Base-by-base conservation (phyloP, 2,888 invertebrate genomes). In the Phragmatobia fuliginosa region DNA sequence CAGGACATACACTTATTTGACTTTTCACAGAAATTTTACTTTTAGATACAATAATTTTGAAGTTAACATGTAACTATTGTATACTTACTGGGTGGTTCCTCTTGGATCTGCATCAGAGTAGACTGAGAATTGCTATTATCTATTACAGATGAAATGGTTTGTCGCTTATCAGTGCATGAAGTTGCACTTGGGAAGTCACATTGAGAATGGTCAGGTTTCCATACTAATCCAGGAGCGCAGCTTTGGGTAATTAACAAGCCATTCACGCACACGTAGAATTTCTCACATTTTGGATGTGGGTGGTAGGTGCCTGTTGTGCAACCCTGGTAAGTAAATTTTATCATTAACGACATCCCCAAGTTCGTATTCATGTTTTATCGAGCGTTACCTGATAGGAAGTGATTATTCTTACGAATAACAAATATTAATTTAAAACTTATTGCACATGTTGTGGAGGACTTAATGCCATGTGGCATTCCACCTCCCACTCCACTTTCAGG, bases 231-330 rank as follows among this genome's bases (percentile, higher is more conserved):
- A 0, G 97, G 96, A 0, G 97, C 97, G 84, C 98, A 98, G 68
- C 96, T 96, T 83, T 97, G 97, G 0, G 96, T 91, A 4, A 97
- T 95, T 66, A 97, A 90, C n/a, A 96, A 90, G 0, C 96, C 96
- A 88, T 98, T 97, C 16, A 97, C 97, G 86, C 98, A 98, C 31
- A 98, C 96, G 83, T 97, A 97, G 90, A 97, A 98, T 82, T 96
- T 96, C 68, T 96, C 96, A 83, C 98, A 98, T 65, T 96, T 95
- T 0, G 96, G 96, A 83, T 97, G 97, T 0, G 97, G 94, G 84
- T 97, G 97, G 88, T 98, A 98, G 14, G 97, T 96, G 0, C 98
- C 98, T 49, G 96, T 96, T n/a, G 92, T 91, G 86, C 98, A 98
- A 6, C 86, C 87, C 95, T 95, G 59, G 8, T 56, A 70, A 63